Percentiles rank a stretch among this genome's conserved stretches.
Conservation (phyloP, 1,140 invertebrate species). For the Drosophila nebulosa region DNA sequence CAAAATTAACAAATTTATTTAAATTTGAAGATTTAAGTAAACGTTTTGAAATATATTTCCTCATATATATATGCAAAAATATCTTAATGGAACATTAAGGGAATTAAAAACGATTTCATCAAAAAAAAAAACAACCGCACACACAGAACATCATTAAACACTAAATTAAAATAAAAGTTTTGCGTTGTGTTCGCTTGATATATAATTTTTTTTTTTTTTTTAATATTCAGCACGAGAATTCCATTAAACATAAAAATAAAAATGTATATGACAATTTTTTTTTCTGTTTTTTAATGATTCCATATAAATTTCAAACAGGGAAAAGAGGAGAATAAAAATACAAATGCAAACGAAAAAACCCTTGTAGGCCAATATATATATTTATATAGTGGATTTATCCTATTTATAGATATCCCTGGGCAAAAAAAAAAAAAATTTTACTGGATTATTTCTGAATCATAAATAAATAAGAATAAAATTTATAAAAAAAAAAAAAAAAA, state of each 20-base stretch:
- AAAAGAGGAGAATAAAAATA: constrained; percentile 1
- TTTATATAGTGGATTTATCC: constrained; percentile 11
- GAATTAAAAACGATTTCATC: not conserved
- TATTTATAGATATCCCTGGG: constrained; percentile 41
- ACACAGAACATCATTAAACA: constrained; percentile 32
- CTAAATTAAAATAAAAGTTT: constrained; percentile 36
- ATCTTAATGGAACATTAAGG: constrained; percentile 1
- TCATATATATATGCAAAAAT: not conserved
- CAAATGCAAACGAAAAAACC: constrained; percentile 10
- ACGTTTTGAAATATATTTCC: not conserved
- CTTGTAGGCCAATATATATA: constrained; percentile 15
- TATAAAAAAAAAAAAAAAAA: constrained; percentile 25
- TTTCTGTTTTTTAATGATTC: constrained; percentile 13
- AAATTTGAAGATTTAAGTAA: not conserved
- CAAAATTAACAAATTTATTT: not conserved
- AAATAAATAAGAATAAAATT: constrained; percentile 22
- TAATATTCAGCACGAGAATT: constrained; percentile 50
- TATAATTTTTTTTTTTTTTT: not conserved
- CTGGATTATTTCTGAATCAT: constrained; percentile 60
- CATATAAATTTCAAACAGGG: constrained; percentile 10
- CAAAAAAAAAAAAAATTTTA: not conserved
- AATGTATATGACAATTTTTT: not conserved
- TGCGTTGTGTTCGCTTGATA: not conserved
- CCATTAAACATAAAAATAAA: constrained; percentile 25
- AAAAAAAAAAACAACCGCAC: not conserved